Conservation (phyloP, 2,113 vertebrate genomes). For the Nothoprocta pentlandii region DNA sequence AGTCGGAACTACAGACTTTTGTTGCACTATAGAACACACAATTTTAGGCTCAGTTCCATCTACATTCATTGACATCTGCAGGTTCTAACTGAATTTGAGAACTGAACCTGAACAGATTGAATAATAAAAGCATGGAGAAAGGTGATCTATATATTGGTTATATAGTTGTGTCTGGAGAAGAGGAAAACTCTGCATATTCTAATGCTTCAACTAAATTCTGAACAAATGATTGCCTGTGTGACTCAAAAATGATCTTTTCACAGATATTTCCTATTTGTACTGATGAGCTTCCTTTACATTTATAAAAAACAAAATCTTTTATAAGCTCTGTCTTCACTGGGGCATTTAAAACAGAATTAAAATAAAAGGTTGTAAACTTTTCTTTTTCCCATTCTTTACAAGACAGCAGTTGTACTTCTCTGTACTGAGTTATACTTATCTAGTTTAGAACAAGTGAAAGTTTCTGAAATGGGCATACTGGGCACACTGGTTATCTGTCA, state of each 20-base stretch:
- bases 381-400: not conserved
- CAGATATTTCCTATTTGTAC: not conserved
- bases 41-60: not conserved
- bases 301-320: not conserved
- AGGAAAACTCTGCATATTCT: not conserved
- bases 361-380: not conserved
- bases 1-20: not conserved
- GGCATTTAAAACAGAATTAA: not conserved
- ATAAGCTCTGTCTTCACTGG: not conserved
- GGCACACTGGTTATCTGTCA: not conserved
- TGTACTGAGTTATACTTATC: not conserved
- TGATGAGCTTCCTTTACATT: not conserved
- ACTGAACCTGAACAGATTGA: not conserved
- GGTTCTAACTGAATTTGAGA: not conserved
- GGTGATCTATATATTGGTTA: not conserved
- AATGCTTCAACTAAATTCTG: constrained; percentile 16
- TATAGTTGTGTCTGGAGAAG: not conserved
- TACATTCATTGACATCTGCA: not conserved
- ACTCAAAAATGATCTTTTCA: not conserved
- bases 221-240: not conserved
- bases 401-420: not conserved
- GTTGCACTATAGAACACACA: not conserved
- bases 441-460: not conserved
- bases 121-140: not conserved
- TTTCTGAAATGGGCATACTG: not conserved